Percentiles rank a stretch among this genome's conserved stretches.
Evolutionary conservation across 2,888 invertebrate species (phyloP).

Genomic region (Galeruca laticollis): DNA sequence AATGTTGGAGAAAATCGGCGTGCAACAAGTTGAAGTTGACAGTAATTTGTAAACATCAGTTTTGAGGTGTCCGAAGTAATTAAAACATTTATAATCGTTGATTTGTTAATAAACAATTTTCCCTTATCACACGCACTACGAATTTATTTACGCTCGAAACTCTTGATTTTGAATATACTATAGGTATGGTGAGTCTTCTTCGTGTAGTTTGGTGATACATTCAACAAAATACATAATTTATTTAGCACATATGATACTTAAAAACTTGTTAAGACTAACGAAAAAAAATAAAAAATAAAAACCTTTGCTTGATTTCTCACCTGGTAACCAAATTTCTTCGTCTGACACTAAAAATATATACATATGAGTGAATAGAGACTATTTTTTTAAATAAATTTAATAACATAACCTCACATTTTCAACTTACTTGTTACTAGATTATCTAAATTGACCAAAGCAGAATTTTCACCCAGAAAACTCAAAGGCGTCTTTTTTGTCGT

Average conservation of each 20-base stretch:
- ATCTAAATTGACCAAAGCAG: conserved; percentile 96
- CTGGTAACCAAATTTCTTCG: conserved; percentile 6
- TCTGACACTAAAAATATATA: conserved; percentile 6
- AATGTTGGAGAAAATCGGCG: too few species aligned
- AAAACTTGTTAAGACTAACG: conserved; percentile 5
- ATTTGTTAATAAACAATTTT: too few species aligned
- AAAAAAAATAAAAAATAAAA: neutral
- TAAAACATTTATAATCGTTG: too few species aligned
- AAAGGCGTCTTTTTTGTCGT: conserved; percentile 91
- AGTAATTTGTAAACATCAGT: too few species aligned
- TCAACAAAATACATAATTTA: too few species aligned
- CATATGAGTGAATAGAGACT: neutral
- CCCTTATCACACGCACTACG: too few species aligned
- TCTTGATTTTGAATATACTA: too few species aligned
- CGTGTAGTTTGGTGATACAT: too few species aligned
- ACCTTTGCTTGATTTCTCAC: conserved; percentile 5
- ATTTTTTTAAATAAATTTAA: neutral
- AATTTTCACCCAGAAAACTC: conserved; percentile 97
- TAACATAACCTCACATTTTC: neutral
- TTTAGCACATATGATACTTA: neutral
- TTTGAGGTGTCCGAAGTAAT: too few species aligned
- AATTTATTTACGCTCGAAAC: too few species aligned
- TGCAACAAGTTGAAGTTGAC: too few species aligned
- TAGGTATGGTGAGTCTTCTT: too few species aligned
- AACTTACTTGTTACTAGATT: conserved; percentile 79